Base-by-base conservation (phyloP, 2,797 vertebrate genomes). In the Hozukius guyotensis region DNA sequence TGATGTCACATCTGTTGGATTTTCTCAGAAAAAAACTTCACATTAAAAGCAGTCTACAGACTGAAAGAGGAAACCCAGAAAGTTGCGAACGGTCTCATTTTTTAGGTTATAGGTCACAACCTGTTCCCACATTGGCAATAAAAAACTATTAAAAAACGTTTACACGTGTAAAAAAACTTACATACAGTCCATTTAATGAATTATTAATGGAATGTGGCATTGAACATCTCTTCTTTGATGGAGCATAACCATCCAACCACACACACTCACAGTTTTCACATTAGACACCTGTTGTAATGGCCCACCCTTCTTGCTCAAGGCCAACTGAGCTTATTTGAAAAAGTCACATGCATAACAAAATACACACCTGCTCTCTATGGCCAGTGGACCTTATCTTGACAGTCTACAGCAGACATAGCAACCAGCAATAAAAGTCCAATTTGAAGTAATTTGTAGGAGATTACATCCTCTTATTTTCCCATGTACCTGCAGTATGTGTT, bases 261-360 rank as follows among this genome's bases (percentile, higher is more conserved):
- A 56, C 42, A 22, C 38, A 27, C 32, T n/a, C 62, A 29, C 18
- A 0, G 8, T 56, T 82, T 78, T 72, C 25, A 32, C 36, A 71
- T 82, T 42, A 55, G 29, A 78, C 84, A 90, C 78, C 80, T 87
- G 87, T 82, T 79, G 76, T 60, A 59, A 59, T 56, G 52, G 29
- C 46, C n/a, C 62, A 12, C 16, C 36, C 56, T 42, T 53, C 3
- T 8, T 31, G 2, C 29, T 65, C 49, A 12, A 71, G 27, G 72
- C 55, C 78, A 82, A 34, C 20, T 61, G 55, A 52, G n/a, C 38
- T 73, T 57, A n/a, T 60, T 83, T 72, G 25, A 70, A 67, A 83
- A 77, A 42, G 56, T 65, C 62, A 34, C 64, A 7, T 71, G 55
- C 68, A 49, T 68, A 36, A 75, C 31, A 72, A 55, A 56, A 27